Conservation (phyloP, 53 echinoderm and acorn worm genomes). For the Pentamera pediparva region DNA sequence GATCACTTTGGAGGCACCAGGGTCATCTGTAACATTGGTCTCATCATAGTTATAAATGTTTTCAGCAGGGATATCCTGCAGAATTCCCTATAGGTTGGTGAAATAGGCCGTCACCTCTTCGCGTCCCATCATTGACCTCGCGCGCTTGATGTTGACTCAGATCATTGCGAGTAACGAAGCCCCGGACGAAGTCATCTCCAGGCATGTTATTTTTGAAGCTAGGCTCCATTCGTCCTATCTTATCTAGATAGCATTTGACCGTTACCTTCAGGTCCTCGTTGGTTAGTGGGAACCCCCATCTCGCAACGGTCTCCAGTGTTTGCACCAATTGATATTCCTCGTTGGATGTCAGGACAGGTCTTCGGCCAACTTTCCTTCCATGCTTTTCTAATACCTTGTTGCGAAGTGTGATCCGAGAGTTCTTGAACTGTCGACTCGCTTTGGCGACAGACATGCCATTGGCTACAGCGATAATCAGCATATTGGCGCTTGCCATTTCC, state of each 20-base stretch:
- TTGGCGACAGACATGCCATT: constrained; percentile 5
- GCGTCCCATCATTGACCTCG: not conserved
- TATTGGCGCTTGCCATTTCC: not conserved
- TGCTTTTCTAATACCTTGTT: not conserved
- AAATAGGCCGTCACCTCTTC: not conserved
- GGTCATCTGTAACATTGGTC: constrained; percentile 13
- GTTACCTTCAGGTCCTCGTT: not conserved
- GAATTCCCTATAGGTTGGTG: not conserved
- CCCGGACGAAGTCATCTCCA: constrained; percentile 13
- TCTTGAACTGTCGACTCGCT: not conserved
- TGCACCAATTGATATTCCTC: not conserved
- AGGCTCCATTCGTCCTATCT: not conserved
- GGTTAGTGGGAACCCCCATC: constrained; percentile 6
- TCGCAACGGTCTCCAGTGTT: not conserved
- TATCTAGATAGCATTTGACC: not conserved
- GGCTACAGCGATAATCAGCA: not conserved
- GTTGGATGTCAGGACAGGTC: not conserved
- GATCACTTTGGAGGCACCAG: not conserved
- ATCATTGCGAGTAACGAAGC: not conserved
- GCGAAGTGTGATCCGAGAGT: not conserved
- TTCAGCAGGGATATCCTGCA: not conserved
- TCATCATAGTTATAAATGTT: constrained; percentile 12
- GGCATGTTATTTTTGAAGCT: constrained; percentile 1
- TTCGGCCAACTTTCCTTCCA: not conserved
- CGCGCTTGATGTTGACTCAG: not conserved